Percentiles rank a stretch among this genome's conserved stretches.
phyloP scores from a whole-genome alignment of 1,140 invertebrate genomes.

The Pollicipes pollicipes region DNA sequence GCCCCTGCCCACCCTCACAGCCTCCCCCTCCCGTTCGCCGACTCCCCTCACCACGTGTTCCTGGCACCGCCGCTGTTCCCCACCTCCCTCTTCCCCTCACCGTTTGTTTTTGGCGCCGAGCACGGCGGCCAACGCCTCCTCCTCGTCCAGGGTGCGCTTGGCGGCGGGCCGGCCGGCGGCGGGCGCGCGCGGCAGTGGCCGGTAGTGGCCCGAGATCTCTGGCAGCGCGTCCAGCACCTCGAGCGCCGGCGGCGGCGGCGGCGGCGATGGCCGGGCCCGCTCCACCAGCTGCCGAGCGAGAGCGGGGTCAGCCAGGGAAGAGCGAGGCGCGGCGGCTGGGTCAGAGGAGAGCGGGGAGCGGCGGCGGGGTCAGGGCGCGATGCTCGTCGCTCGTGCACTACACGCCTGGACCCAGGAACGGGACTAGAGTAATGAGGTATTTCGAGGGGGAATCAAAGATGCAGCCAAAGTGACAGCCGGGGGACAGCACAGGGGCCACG shows the following conservation, averaged over 20 bases:
- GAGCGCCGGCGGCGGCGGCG: background rate
- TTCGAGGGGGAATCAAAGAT: too few relatives aligned
- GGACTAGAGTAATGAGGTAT: background rate
- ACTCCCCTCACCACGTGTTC: too few relatives aligned
- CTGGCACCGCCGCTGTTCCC: too few relatives aligned
- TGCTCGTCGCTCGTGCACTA: too few relatives aligned
- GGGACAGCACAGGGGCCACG: too few relatives aligned
- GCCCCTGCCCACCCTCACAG: background rate
- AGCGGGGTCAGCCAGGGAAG: background rate
- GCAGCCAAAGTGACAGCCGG: too few relatives aligned
- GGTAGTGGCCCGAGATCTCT: background rate
- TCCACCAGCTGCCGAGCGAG: too few relatives aligned
- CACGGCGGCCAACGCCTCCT: background rate
- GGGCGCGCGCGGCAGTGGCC: background rate
- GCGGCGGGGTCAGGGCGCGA: too few relatives aligned
- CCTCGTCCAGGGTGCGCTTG: background rate
- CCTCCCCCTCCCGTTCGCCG: too few relatives aligned
- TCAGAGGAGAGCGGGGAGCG: background rate
- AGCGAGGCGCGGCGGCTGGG: too few relatives aligned
- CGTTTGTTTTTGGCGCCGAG: constrained; percentile 1
- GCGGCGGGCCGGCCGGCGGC: background rate
- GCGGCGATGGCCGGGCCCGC: too few relatives aligned
- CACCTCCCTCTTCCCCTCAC: background rate
- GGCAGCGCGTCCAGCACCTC: background rate
- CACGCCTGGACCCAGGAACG: too few relatives aligned